Evolutionary conservation across 2,113 vertebrate species (phyloP).

Genomic region (Tachysurus fulvidraco): DNA sequence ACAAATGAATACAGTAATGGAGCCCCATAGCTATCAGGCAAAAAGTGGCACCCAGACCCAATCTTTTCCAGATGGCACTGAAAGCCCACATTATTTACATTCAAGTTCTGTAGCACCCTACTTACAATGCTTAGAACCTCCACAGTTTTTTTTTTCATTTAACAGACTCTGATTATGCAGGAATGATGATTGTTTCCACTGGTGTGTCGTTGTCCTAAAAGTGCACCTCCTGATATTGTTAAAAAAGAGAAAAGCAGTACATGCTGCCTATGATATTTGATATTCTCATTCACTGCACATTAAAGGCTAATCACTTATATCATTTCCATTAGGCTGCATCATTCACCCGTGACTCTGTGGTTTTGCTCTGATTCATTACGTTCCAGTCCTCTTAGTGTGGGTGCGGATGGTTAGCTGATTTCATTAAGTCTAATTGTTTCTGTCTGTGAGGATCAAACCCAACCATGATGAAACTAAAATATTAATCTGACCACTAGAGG

Average conservation of each 20-base stretch:
- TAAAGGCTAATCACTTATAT: constrained; percentile 69
- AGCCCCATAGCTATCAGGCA: constrained; percentile 63
- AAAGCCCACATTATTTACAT: constrained; percentile 87
- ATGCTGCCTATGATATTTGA: constrained; percentile 63
- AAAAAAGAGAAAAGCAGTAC: constrained; percentile 8
- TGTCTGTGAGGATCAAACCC: constrained; percentile 57
- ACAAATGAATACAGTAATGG: constrained; percentile 87
- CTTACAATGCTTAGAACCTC: constrained; percentile 53
- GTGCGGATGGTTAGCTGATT: constrained; percentile 62
- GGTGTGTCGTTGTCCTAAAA: constrained; percentile 62
- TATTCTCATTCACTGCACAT: constrained; percentile 60
- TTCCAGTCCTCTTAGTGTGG: constrained; percentile 48
- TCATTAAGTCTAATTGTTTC: constrained; percentile 64
- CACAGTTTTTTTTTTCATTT: constrained; percentile 39
- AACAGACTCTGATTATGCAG: constrained; percentile 62
- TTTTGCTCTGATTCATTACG: constrained; percentile 67
- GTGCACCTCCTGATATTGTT: constrained; percentile 51
- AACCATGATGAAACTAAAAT: constrained; percentile 32
- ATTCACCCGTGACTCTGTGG: constrained; percentile 65
- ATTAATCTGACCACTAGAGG: constrained; percentile 58
- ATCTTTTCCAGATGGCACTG: constrained; percentile 94
- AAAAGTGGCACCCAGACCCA: constrained; percentile 73
- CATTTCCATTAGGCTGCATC: constrained; percentile 65
- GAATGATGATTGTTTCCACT: constrained; percentile 60
- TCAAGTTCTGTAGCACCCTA: constrained; percentile 80